A percentile compares a stretch with the other conserved stretches of the same genome.
Evolutionary conservation across 2,797 vertebrate genomes (phyloP).

Genomic region (Aotus griseimembra): DNA sequence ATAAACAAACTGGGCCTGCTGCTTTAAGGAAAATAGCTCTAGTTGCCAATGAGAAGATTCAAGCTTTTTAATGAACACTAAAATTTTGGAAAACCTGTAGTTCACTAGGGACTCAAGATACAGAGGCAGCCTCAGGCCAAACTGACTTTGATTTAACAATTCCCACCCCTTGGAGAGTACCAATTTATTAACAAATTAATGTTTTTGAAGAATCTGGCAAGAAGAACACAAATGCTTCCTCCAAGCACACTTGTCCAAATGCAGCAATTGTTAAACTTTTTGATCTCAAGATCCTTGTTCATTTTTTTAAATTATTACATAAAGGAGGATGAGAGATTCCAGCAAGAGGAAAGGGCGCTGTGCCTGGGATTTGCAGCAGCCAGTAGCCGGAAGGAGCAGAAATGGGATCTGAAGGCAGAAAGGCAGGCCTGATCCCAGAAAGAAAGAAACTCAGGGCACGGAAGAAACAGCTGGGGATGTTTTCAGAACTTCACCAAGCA

Average conservation of each 20-base stretch:
- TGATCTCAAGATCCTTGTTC: not conserved
- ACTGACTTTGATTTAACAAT: not conserved
- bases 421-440: not conserved
- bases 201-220: not conserved
- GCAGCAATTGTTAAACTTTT: not conserved
- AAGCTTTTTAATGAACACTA: not conserved
- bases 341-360: not conserved
- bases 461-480: not conserved
- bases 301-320: not conserved
- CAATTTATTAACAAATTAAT: not conserved
- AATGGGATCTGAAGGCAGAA: not conserved
- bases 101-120: not conserved
- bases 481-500: not conserved
- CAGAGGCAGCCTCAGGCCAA: not conserved
- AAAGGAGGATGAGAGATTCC: not conserved
- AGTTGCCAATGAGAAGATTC: not conserved
- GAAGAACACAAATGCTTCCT: not conserved
- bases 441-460: not conserved
- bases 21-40: not conserved
- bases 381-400: not conserved
- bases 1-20: not conserved
- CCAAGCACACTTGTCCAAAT: not conserved
- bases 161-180: not conserved
- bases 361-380: not conserved
- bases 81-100: not conserved